phyloP scores from a whole-genome alignment of 2,888 invertebrate species.

The Folsomia candida region DNA sequence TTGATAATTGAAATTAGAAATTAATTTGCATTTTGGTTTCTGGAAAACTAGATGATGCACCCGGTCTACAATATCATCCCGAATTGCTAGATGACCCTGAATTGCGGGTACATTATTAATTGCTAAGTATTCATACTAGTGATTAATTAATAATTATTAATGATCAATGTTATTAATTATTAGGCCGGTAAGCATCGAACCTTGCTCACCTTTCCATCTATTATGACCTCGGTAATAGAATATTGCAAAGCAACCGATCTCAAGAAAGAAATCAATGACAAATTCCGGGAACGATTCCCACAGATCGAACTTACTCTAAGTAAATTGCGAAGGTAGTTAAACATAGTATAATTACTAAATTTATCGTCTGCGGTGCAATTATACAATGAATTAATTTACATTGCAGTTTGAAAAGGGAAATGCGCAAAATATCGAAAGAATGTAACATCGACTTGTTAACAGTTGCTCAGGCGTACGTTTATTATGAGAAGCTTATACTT shows the following conservation, averaged over 20 bases:
- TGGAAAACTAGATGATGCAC: conserved; percentile 8
- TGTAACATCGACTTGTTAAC: conserved; percentile 79
- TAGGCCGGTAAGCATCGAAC: conserved; percentile 86
- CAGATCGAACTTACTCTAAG: conserved; percentile 90
- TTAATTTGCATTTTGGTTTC: background rate
- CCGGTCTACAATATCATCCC: conserved; percentile 66
- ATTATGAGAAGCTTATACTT: conserved; percentile 92
- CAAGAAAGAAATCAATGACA: conserved; percentile 95
- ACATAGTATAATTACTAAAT: background rate
- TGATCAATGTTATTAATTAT: conserved; percentile 61
- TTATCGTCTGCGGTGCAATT: no score
- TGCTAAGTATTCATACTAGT: background rate
- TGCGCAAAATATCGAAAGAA: conserved; percentile 88
- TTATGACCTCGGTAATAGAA: conserved; percentile 77
- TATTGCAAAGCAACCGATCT: conserved; percentile 92
- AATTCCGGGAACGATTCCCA: conserved; percentile 92
- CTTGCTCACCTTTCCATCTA: conserved; percentile 68
- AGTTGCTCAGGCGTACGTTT: conserved; percentile 96
- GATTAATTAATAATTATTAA: background rate
- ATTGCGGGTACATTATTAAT: no score
- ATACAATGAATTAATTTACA: no score
- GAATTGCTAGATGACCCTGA: conserved; percentile 85
- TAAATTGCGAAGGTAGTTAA: conserved; percentile 81
- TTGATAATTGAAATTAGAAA: background rate
- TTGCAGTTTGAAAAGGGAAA: conserved; percentile 86